These are phyloP conservation scores for Porites divaricata DNA, from an alignment of 92 coral and sea anemone genomes.

Conservation along the genomic window DNA sequence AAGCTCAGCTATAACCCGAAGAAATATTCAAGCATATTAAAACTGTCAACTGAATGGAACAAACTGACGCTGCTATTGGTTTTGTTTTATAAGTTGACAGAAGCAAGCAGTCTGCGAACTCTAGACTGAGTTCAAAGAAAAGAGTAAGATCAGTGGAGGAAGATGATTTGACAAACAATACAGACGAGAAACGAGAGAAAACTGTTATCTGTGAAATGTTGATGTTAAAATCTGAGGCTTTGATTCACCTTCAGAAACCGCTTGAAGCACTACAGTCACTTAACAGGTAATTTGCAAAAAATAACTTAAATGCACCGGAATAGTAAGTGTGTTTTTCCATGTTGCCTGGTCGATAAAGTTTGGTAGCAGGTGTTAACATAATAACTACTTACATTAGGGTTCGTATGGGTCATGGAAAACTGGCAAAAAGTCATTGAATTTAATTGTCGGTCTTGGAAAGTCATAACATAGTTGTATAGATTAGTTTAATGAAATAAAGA, in stretches of 20 bases:
- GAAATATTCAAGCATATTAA: too few species aligned
- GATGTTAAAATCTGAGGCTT: constrained; percentile 69
- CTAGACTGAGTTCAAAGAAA: constrained; percentile 10
- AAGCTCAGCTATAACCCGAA: too few species aligned
- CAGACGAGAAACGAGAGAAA: background rate
- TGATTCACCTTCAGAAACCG: constrained; percentile 61
- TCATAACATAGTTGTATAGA: too few species aligned
- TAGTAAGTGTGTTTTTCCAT: too few species aligned
- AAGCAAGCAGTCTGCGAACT: background rate
- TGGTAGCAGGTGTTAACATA: too few species aligned
- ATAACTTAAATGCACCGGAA: too few species aligned
- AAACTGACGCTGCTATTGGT: background rate
- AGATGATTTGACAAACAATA: background rate
- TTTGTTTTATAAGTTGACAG: background rate
- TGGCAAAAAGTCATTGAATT: too few species aligned
- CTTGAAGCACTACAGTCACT: constrained; percentile 69
- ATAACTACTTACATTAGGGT: too few species aligned
- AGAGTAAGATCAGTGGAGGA: constrained; percentile 15
- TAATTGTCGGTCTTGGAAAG: too few species aligned
- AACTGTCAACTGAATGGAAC: background rate
- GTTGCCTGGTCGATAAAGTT: too few species aligned
- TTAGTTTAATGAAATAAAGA: too few species aligned
- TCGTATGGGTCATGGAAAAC: too few species aligned
- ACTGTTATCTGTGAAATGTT: constrained; percentile 18
- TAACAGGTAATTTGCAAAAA: constrained; percentile 55